A percentile compares a stretch with the other conserved stretches of the same genome.
phyloP scores from a whole-genome alignment of 1,140 invertebrate species.

The Bilobella aurantiaca region DNA sequence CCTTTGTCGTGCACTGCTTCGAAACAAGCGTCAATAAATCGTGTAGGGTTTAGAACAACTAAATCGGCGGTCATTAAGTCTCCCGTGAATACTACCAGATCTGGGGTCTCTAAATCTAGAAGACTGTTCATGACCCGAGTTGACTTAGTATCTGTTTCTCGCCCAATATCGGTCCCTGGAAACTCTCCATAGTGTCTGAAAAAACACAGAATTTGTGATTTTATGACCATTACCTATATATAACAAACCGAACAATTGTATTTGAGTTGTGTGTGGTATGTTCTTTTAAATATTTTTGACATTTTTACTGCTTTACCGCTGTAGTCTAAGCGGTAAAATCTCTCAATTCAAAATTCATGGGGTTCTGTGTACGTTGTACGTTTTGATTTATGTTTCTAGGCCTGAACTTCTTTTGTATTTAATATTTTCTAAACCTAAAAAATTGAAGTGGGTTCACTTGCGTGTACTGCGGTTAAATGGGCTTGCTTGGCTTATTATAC shows the following conservation, averaged over 20 bases:
- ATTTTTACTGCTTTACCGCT: too few relatives aligned
- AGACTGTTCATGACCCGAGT: slow-evolving; percentile 2
- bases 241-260: not conserved
- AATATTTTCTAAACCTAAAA: not conserved
- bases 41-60: slow-evolving; percentile 17
- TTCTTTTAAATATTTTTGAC: too few relatives aligned
- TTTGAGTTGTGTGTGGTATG: not conserved
- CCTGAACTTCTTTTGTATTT: too few relatives aligned
- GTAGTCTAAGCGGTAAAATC: not conserved
- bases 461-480: not conserved
- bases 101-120: slow-evolving; percentile 3
- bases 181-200: slow-evolving; percentile 19
- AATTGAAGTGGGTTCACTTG: not conserved
- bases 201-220: not conserved
- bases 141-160: slow-evolving; percentile 3
- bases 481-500: not conserved
- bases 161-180: not conserved
- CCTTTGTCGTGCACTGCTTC: not conserved
- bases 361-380: not conserved
- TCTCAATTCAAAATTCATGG: not conserved
- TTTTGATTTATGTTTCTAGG: not conserved
- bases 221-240: not conserved
- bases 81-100: slow-evolving; percentile 20
- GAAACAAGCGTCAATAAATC: slow-evolving; percentile 13
- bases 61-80: slow-evolving; percentile 18